Conservation (phyloP, 2,797 vertebrate genomes). For the Mallotus villosus region DNA sequence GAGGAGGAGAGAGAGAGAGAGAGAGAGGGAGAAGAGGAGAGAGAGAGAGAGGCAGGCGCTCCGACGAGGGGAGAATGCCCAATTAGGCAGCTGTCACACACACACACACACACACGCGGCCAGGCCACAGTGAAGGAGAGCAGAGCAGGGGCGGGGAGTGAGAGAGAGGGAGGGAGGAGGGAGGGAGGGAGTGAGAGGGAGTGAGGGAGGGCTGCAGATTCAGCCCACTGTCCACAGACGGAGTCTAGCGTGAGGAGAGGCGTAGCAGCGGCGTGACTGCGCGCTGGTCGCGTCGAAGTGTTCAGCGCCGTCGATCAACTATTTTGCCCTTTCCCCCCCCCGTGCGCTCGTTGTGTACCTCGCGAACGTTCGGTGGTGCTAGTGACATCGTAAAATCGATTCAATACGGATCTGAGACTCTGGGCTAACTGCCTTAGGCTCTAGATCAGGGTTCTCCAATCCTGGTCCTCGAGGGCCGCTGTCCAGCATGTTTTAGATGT, state of each 20-base stretch:
- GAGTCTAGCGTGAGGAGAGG: background rate
- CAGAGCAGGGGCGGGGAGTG: constrained; percentile 1
- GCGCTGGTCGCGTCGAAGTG: constrained; percentile 42
- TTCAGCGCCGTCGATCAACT: background rate
- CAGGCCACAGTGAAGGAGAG: constrained; percentile 41
- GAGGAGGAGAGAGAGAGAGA: too few relatives aligned
- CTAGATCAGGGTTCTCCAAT: too few relatives aligned
- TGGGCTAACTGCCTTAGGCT: background rate
- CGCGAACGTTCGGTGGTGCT: too few relatives aligned
- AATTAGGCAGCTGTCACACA: constrained; percentile 99
- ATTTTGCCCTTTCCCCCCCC: too few relatives aligned
- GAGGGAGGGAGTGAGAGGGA: constrained; percentile 22
- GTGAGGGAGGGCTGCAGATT: constrained; percentile 82
- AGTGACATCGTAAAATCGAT: too few relatives aligned
- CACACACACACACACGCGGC: constrained; percentile 68
- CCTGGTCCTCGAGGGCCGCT: too few relatives aligned
- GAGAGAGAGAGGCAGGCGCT: constrained; percentile 88
- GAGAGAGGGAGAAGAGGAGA: too few relatives aligned
- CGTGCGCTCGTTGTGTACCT: too few relatives aligned
- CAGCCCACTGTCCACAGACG: constrained; percentile 86
- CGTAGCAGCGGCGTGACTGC: constrained; percentile 43
- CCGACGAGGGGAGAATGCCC: constrained; percentile 97
- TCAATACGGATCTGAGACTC: constrained; percentile 18
- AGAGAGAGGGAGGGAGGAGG: background rate
- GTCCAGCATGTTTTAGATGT: too few relatives aligned